Conservation (phyloP, 2,888 invertebrate species). For the Rotaria sp. region DNA sequence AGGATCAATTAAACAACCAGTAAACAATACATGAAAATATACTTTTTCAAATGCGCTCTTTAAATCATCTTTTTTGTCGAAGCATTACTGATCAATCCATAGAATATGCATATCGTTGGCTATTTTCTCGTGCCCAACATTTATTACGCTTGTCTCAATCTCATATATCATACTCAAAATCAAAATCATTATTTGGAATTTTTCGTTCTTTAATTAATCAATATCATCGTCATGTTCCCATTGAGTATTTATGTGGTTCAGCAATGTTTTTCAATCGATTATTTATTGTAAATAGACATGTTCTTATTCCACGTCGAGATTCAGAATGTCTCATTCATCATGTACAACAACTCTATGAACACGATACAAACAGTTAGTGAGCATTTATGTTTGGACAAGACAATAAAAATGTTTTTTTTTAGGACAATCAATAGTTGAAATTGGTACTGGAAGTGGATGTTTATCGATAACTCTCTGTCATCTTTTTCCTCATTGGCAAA, state of each 20-base stretch:
- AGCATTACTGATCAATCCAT: not conserved
- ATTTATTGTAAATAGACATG: slow-evolving; percentile 11
- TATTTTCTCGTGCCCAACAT: not conserved
- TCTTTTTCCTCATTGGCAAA: not conserved
- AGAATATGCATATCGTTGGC: not conserved
- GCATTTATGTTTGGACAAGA: too few species aligned
- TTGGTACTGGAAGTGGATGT: slow-evolving; percentile 30
- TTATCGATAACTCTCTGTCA: not conserved
- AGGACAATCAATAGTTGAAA: not conserved
- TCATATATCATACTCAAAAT: not conserved
- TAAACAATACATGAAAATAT: not conserved
- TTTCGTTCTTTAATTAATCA: not conserved
- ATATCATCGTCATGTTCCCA: not conserved
- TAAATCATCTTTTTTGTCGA: not conserved
- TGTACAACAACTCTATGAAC: not conserved
- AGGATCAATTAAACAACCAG: not conserved
- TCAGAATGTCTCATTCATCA: not conserved
- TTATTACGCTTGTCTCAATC: not conserved
- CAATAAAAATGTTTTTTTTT: not conserved
- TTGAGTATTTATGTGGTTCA: not conserved
- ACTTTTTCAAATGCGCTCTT: not conserved
- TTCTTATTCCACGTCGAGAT: slow-evolving; percentile 4
- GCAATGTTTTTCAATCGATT: not conserved
- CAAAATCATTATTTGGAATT: not conserved
- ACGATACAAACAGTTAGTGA: not conserved